These are phyloP conservation scores for Poeciliopsis infans DNA, from an alignment of 2,797 vertebrate genomes.

Conservation along the genomic window DNA sequence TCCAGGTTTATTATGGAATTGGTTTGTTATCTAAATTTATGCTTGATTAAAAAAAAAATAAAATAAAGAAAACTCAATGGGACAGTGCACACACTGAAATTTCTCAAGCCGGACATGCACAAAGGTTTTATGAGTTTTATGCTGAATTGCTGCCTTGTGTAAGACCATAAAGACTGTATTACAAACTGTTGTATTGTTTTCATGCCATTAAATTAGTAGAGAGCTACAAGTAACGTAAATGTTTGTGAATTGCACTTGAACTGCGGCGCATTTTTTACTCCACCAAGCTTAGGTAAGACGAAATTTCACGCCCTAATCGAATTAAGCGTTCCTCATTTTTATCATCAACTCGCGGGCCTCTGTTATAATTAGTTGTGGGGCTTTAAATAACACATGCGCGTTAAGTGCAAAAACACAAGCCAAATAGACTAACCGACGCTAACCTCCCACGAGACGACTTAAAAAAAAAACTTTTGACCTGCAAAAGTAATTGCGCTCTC, in stretches of 20 bases:
- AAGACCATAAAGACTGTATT: not conserved
- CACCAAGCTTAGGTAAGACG: not conserved
- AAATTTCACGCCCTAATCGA: not conserved
- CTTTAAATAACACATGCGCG: conserved; percentile 16
- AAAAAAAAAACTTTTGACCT: conserved; percentile 42
- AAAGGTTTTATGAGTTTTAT: not conserved
- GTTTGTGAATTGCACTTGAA: not conserved
- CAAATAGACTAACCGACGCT: conserved; percentile 29
- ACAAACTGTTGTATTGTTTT: not conserved
- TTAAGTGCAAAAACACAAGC: conserved; percentile 35
- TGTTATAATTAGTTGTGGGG: conserved; percentile 7
- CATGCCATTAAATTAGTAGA: not conserved
- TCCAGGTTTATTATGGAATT: not conserved
- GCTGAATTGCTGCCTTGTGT: not conserved
- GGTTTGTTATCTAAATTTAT: not conserved
- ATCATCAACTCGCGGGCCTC: not conserved
- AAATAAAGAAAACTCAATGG: not conserved
- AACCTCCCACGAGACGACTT: conserved; percentile 27
- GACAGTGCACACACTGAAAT: not conserved
- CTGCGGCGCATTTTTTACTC: not conserved
- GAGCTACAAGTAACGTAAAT: not conserved
- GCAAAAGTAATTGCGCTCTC: conserved; percentile 61
- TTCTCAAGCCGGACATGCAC: not conserved
- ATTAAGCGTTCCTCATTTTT: not conserved
- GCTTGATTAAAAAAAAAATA: not conserved